Percentiles rank a stretch among this genome's conserved stretches.
These are phyloP conservation scores for Heliconius hewitsoni DNA, from an alignment of 1,140 invertebrate species.

Conservation along the genomic window DNA sequence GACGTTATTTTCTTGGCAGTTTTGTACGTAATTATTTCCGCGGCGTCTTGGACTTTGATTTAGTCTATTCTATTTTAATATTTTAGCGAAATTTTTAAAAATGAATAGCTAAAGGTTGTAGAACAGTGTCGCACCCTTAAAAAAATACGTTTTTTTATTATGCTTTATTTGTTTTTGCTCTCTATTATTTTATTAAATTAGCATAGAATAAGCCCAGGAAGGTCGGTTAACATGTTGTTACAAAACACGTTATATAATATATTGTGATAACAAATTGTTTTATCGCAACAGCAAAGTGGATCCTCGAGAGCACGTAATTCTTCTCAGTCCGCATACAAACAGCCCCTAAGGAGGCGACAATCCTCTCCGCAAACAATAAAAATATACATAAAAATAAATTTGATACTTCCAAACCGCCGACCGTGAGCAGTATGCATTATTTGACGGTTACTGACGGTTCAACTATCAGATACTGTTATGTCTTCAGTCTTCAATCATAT, in stretches of 20 bases:
- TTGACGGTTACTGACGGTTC: constrained; percentile 38
- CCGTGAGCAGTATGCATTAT: constrained; percentile 66
- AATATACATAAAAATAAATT: constrained; percentile 80
- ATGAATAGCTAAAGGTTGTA: not conserved
- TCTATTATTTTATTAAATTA: too few relatives aligned
- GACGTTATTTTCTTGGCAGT: constrained; percentile 1
- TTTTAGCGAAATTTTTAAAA: not conserved
- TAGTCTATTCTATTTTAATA: not conserved
- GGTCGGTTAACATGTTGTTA: constrained; percentile 1
- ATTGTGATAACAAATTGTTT: constrained; percentile 76
- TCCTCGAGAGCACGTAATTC: constrained; percentile 67
- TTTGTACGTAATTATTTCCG: constrained; percentile 9
- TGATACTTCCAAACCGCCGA: constrained; percentile 65
- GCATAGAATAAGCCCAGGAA: not conserved
- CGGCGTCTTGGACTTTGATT: not conserved
- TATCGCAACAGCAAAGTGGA: constrained; percentile 68
- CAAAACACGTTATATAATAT: constrained; percentile 41
- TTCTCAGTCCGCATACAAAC: constrained; percentile 76
- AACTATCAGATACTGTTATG: constrained; percentile 40
- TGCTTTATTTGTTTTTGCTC: not conserved
- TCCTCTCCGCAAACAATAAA: constrained; percentile 77
- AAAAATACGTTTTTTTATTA: not conserved
- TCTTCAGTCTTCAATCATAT: constrained; percentile 13
- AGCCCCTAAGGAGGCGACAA: constrained; percentile 76
- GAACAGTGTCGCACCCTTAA: too few relatives aligned